phyloP scores from a whole-genome alignment of 2,888 invertebrate genomes.

The Amphiduros pacificus region DNA sequence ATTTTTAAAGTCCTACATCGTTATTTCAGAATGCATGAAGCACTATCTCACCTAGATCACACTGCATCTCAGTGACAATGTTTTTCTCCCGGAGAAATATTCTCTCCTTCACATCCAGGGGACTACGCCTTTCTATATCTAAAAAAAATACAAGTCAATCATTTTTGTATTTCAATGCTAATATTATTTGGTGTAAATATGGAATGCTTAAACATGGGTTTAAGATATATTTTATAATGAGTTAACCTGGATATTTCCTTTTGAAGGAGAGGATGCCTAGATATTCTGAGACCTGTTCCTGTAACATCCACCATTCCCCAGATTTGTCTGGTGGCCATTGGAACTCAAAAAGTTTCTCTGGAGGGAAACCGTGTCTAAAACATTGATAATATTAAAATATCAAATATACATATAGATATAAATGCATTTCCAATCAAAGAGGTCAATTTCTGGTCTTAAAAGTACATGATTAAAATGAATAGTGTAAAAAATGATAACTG shows the following conservation, averaged over 20 bases:
- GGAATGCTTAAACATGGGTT: too few species aligned
- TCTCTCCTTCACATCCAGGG: slow-evolving; percentile 87
- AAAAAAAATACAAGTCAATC: slow-evolving; percentile 60
- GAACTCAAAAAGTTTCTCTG: slow-evolving; percentile 89
- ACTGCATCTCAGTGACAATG: slow-evolving; percentile 83
- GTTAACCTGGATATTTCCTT: slow-evolving; percentile 72
- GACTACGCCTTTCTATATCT: slow-evolving; percentile 75
- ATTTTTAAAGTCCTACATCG: too few species aligned
- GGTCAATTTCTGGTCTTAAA: too few species aligned
- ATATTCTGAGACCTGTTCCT: slow-evolving; percentile 94
- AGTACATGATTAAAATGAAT: too few species aligned
- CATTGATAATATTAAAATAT: neutral
- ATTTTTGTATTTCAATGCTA: too few species aligned
- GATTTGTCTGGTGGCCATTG: slow-evolving; percentile 77
- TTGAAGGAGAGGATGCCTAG: slow-evolving; percentile 95
- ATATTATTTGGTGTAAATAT: too few species aligned
- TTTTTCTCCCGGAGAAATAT: slow-evolving; percentile 81
- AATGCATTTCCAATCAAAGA: too few species aligned
- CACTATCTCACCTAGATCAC: slow-evolving; percentile 85
- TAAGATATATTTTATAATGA: too few species aligned
- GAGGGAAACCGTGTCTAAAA: slow-evolving; percentile 49
- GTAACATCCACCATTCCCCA: slow-evolving; percentile 87
- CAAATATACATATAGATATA: neutral
- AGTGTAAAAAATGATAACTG: too few species aligned
- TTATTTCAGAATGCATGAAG: too few species aligned